Base-by-base conservation (phyloP, 2,888 invertebrate species). In the Esperia sulphurella region DNA sequence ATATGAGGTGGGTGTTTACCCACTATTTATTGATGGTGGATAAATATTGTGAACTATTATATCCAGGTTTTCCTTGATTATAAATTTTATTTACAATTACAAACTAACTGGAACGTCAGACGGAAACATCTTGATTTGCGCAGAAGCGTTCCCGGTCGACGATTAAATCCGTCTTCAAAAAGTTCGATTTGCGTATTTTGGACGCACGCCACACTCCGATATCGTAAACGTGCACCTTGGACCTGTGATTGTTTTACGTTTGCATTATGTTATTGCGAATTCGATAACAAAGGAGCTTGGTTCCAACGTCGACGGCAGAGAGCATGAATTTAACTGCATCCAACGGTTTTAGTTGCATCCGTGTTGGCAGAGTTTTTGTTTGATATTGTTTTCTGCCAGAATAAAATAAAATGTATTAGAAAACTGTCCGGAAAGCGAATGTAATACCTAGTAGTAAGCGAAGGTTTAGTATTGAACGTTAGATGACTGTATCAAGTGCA, bases 151-250 rank as follows among this genome's bases (percentile, higher is more conserved):
- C 10, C 47, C 49, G 48, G 45, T 51, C 42, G 51, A n/a, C 49
- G 54, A 55, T 60, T 59, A 60, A 60, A 64, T 54, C 53, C 51
- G 52, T 55, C 58, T 61, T 62, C 59, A 56, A 61, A 61, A 60
- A 54, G 48, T 49, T 37, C 46, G 50, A 54, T 61, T 68, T 71
- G 66, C 68, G 69, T 73, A 65, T 63, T 68, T 74, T 74, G 66
- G 67, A 68, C 48, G 59, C 41, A 41, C 51, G 71, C 72, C 70
- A 68, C 58, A 53, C 55, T 51, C 51, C 14, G 41, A 49, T 54
- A 59, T 54, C 59, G 54, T 55, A 60, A 58, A 55, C 48, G 54
- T 57, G 55, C 51, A 50, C 42, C 53, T 52, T 51, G 33, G 13
- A 8, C 43, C 33, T 29, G 50, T 43, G 43, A 45, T 14, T 46